Percentiles rank a stretch among this genome's conserved stretches.
These are phyloP conservation scores for Caenorhabditis remanei DNA, from an alignment of 1,140 invertebrate species.

Conservation along the genomic window DNA sequence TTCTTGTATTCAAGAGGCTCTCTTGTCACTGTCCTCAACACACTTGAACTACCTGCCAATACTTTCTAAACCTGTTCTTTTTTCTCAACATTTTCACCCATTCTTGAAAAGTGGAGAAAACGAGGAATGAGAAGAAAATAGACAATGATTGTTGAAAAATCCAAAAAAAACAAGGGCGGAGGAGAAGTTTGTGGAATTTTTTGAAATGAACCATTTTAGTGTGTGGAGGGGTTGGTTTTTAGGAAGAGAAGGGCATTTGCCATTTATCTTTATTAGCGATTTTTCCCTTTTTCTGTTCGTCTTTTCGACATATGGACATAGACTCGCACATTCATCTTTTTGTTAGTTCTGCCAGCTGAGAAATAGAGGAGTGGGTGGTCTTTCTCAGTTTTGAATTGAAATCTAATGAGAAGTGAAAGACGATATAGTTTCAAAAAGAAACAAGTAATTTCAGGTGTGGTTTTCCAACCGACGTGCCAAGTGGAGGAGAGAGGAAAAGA, in stretches of 20 bases:
- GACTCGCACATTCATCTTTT: slow-evolving; percentile 39
- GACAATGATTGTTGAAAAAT: slow-evolving; percentile 6
- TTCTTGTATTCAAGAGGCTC: slow-evolving; percentile 48
- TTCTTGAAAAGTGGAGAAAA: slow-evolving; percentile 45
- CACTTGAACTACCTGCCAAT: slow-evolving; percentile 54
- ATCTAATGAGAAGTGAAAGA: not conserved
- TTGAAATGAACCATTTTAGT: slow-evolving; percentile 23
- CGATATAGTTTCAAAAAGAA: too few relatives aligned
- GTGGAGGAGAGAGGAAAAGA: slow-evolving; percentile 96
- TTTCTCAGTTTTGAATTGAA: slow-evolving; percentile 26
- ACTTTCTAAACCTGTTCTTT: slow-evolving; percentile 54
- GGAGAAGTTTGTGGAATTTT: not conserved
- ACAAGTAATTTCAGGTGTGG: slow-evolving; percentile 82
- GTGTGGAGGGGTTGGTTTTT: not conserved
- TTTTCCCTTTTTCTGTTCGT: slow-evolving; percentile 12
- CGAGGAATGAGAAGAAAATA: not conserved
- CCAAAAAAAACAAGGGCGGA: not conserved
- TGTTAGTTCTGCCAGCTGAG: slow-evolving; percentile 52
- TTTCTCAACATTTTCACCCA: not conserved
- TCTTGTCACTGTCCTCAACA: slow-evolving; percentile 51
- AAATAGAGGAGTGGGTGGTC: slow-evolving; percentile 12
- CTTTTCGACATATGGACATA: slow-evolving; percentile 41
- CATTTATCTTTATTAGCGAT: slow-evolving; percentile 50
- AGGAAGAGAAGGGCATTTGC: slow-evolving; percentile 5
- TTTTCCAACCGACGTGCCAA: slow-evolving; percentile 98